Evolutionary conservation across 2,113 vertebrate species (phyloP), one percentile per base, ranked within the genome.

Genomic region (Salvelinus fontinalis): DNA sequence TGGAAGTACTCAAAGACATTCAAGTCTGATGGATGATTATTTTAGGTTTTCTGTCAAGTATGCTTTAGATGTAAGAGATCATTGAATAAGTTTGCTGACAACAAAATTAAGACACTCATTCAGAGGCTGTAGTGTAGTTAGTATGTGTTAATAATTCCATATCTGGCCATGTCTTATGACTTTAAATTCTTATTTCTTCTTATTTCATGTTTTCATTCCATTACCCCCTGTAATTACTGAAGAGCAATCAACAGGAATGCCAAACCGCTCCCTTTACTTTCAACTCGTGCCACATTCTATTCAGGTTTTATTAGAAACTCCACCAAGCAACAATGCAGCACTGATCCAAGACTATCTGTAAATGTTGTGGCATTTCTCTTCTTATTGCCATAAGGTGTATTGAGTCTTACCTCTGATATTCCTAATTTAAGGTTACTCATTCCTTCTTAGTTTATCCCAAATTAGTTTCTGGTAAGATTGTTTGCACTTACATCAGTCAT

Each of bases 61-160:
- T 64, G 48, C 44, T 44, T 74, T 3, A 67, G 49, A 70, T 14
- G 54, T 83, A 64, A 29, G 14, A 31, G 44, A 49, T 71, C 34
- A 59, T 31, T 77, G n/a, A 34, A 31, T 70, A 9, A 54, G 8
- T 81, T 76, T 71, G 27, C 62, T 73, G 24, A 11, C 14, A 80
- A 80, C 71, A 29, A 85, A 84, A 80, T 81, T 74, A 88, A 85
- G 75, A 72, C 39, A 79, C 70, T 66, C 75, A 71, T 76, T 86
- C 44, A 71, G 39, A 44, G 39, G 39, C 39, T 44, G 39, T 44
- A 44, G 9, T 76, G 2, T 68, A 20, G 7, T 39, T 20, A n/a
- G 29, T 34, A 83, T 74, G 78, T 79, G 79, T 57, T 83, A 62
- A 12, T 44, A 44, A 75, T 79, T 74, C 67, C 7, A 12, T n/a